Evolutionary conservation across 2,888 invertebrate genomes (phyloP).

Genomic region (Helicoverpa assulta): DNA sequence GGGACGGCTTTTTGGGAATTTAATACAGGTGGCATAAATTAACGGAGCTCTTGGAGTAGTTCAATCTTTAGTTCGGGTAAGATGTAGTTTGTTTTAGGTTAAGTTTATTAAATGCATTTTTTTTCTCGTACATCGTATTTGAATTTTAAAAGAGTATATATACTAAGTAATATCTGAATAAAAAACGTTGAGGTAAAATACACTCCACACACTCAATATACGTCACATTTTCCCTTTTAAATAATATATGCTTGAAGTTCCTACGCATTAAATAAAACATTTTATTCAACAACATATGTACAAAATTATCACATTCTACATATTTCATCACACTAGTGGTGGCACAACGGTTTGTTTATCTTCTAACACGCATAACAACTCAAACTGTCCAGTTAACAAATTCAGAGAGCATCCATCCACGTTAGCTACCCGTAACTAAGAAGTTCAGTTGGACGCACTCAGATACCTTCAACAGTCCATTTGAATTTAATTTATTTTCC

Average conservation of each 20-base stretch:
- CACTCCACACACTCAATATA: too few relatives aligned
- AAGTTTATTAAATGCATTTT: too few relatives aligned
- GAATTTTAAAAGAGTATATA: too few relatives aligned
- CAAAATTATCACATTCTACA: background rate
- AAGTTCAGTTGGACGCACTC: constrained; percentile 22
- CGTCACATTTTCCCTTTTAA: too few relatives aligned
- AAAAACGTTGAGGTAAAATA: too few relatives aligned
- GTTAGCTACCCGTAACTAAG: constrained; percentile 22
- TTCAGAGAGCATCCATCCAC: constrained; percentile 37
- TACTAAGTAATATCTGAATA: too few relatives aligned
- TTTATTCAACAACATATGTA: too few relatives aligned
- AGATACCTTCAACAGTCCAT: constrained; percentile 49
- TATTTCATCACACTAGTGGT: background rate
- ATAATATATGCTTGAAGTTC: too few relatives aligned
- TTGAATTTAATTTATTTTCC: constrained; percentile 59
- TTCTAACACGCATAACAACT: background rate
- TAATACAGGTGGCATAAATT: constrained; percentile 9
- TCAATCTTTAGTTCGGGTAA: background rate
- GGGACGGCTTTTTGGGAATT: constrained; percentile 34
- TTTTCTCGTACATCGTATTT: too few relatives aligned
- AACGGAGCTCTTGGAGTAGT: constrained; percentile 1
- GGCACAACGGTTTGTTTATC: background rate
- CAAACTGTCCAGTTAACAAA: constrained; percentile 19
- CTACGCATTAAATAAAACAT: too few relatives aligned
- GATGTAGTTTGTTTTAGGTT: background rate